A percentile compares a stretch with the other conserved stretches of the same genome.
Evolutionary conservation across 2,113 vertebrate genomes (phyloP).

Genomic region (Thalassarche chlororhynchos): DNA sequence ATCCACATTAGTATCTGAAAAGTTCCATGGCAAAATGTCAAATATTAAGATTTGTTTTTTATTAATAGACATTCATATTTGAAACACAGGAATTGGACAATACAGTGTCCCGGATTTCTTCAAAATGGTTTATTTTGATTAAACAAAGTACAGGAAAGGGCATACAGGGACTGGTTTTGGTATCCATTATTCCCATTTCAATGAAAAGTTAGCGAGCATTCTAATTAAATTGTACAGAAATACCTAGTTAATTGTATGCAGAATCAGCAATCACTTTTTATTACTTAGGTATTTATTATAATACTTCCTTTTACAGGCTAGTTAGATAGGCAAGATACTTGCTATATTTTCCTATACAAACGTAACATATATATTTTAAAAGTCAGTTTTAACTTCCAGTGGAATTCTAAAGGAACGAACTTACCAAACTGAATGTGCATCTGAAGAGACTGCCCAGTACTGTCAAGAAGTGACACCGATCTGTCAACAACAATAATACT

Average conservation of each 20-base stretch:
- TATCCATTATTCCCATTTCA: background rate
- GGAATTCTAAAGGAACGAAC: background rate
- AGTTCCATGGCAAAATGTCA: background rate
- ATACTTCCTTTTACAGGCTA: background rate
- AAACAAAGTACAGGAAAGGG: background rate
- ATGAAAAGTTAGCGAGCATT: background rate
- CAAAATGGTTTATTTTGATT: background rate
- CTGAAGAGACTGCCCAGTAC: constrained; percentile 81
- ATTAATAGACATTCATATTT: background rate
- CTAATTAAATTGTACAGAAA: background rate
- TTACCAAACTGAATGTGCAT: constrained; percentile 91
- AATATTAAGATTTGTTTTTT: background rate
- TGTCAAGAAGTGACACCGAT: constrained; percentile 88
- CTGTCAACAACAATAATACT: constrained; percentile 85
- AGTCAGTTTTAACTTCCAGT: background rate
- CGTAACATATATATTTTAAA: background rate
- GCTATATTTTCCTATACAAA: background rate
- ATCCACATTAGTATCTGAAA: constrained; percentile 89
- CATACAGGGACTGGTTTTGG: background rate
- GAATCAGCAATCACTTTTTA: background rate
- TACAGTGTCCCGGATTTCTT: background rate
- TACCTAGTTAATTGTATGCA: background rate
- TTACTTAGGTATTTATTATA: background rate
- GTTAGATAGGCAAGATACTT: background rate
- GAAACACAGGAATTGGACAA: background rate